phyloP scores from a whole-genome alignment of 2,113 vertebrate species.

The Bombycilla garrulus region DNA sequence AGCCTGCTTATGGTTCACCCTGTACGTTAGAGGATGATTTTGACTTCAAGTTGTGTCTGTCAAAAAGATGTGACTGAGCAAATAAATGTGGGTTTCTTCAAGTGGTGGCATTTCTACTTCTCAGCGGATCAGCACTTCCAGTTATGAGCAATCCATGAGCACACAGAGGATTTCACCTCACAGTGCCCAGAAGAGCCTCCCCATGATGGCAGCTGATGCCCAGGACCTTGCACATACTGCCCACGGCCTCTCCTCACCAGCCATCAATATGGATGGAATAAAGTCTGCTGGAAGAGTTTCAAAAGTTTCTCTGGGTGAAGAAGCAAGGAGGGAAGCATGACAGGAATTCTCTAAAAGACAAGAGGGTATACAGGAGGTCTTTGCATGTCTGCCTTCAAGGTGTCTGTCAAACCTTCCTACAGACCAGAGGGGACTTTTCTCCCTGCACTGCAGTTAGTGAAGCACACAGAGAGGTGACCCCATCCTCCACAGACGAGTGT shows the following conservation, averaged over 20 bases:
- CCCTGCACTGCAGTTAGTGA: neutral
- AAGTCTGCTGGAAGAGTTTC: neutral
- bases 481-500: neutral
- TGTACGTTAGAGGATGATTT: neutral
- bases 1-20: neutral
- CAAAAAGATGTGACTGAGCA: neutral
- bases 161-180: neutral
- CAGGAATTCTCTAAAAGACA: neutral
- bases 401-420: neutral
- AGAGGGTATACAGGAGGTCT: neutral
- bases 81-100: neutral
- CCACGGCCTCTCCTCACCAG: neutral
- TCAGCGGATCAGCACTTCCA: neutral
- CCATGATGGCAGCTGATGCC: neutral
- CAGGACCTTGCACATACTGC: neutral
- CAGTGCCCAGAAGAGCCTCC: neutral
- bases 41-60: neutral
- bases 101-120: neutral
- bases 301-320: neutral
- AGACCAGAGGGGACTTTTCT: neutral
- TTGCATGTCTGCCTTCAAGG: neutral
- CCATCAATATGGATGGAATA: neutral
- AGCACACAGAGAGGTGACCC: fast-evolving
- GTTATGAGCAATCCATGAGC: neutral
- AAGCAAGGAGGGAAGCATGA: neutral